Evolutionary conservation across 1,140 invertebrate species (phyloP).

Genomic region (Drosophila baimaii): DNA sequence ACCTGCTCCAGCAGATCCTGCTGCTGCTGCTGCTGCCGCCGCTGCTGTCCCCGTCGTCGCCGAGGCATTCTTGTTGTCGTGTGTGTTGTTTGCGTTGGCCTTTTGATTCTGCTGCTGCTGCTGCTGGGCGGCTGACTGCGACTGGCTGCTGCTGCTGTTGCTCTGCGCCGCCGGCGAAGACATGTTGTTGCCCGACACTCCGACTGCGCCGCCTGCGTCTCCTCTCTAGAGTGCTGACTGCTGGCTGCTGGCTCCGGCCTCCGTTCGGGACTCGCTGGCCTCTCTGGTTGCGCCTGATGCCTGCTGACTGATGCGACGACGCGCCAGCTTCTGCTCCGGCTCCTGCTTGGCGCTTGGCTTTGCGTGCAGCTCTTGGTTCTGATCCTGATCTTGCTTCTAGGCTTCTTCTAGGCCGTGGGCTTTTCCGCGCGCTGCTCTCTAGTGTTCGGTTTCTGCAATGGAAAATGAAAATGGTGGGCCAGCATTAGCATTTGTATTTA

Average conservation of each 20-base stretch:
- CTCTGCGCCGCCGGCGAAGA: slow-evolving; percentile 74
- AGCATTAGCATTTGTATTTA: slow-evolving; percentile 42
- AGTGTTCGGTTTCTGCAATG: slow-evolving; percentile 31
- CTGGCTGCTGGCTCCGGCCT: not conserved
- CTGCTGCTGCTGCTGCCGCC: slow-evolving; percentile 37
- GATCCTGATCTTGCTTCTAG: too few relatives aligned
- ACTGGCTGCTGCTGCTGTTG: slow-evolving; percentile 70
- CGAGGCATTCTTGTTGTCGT: slow-evolving; percentile 55
- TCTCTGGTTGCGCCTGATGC: slow-evolving; percentile 4
- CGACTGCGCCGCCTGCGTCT: slow-evolving; percentile 17
- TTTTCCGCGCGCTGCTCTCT: not conserved
- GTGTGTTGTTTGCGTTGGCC: slow-evolving; percentile 51
- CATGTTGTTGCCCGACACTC: slow-evolving; percentile 52
- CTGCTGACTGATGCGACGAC: slow-evolving; percentile 10
- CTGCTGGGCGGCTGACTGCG: slow-evolving; percentile 42
- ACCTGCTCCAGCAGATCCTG: slow-evolving; percentile 16
- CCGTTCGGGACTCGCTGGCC: not conserved
- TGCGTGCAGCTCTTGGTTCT: slow-evolving; percentile 6
- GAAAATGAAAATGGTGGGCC: slow-evolving; percentile 10
- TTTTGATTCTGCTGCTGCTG: slow-evolving; percentile 57
- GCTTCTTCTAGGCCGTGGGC: not conserved
- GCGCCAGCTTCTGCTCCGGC: slow-evolving; percentile 28
- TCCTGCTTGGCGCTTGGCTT: slow-evolving; percentile 1
- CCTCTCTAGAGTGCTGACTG: slow-evolving; percentile 15
- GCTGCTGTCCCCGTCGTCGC: slow-evolving; percentile 53